Base-by-base conservation (phyloP, 2,797 vertebrate species). In the Malacoctenus gilli region DNA sequence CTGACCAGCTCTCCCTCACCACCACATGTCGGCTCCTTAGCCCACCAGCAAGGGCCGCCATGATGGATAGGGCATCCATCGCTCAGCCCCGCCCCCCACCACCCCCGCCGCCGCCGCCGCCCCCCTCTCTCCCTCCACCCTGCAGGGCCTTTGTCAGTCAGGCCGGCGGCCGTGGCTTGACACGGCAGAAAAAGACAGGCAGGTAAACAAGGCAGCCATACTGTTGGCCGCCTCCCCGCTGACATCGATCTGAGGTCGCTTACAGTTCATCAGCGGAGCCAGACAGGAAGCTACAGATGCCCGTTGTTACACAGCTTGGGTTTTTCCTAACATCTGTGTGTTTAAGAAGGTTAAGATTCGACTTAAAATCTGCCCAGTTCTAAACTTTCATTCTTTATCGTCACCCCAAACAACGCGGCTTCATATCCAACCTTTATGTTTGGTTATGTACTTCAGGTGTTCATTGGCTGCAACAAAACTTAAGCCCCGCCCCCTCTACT, bases 31-130 rank as follows among this genome's bases (percentile, higher is more conserved):
- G 65, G 48, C 75, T 79, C 80, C 77, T 77, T 53, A 73, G 75
- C 80, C 83, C 85, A 78, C 83, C 79, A 81, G 78, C 76, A 70
- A 77, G 70, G 72, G 66, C 77, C 50, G 43, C 77, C 75, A 39
- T 91, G 91, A 92, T 89, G 87, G 88, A 93, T 92, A 80, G 85
- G 86, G 65, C 86, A 81, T 85, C 85, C 84, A 77, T 86, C 84
- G 73, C 73, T 89, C 84, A 83, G 55, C 60, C 36, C 56, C 11
- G 30, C 64, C 64, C 42, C 3, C 52, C 42, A 34, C 64, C n/a
- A n/a, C n/a, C n/a, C n/a, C n/a, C n/a, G n/a, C n/a, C n/a, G n/a
- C n/a, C n/a, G n/a, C n/a, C n/a, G n/a, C n/a, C n/a, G n/a, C 41
- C 40, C 47, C 51, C 36, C 22, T 1, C 14, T n/a, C 30, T 40